Conservation (phyloP, 1,140 invertebrate genomes). For the Thalassaphorura encarpata region DNA sequence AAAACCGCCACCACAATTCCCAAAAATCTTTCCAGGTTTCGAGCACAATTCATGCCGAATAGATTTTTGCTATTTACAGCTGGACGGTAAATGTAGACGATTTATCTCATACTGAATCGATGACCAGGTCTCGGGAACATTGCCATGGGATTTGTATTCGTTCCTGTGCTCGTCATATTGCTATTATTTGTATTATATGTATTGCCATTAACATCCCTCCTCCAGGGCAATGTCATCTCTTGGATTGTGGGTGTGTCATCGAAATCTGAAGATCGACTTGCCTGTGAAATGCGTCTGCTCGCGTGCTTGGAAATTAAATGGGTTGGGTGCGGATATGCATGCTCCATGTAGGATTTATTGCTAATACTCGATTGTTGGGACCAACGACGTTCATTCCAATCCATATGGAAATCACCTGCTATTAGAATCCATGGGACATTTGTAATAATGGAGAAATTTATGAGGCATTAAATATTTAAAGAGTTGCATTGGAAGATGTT, state of each 20-base stretch:
- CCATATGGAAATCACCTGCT: conserved; percentile 25
- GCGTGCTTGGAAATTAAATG: conserved; percentile 49
- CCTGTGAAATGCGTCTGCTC: conserved; percentile 52
- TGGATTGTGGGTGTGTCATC: conserved; percentile 51
- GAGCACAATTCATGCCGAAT: conserved; percentile 7
- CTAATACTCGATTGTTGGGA: conserved; percentile 25
- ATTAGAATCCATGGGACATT: no score
- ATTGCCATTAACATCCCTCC: conserved; percentile 44
- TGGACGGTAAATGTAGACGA: neutral
- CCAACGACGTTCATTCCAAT: conserved; percentile 31
- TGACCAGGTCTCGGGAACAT: no score
- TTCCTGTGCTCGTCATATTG: neutral
- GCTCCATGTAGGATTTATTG: conserved; percentile 43
- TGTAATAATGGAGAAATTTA: no score
- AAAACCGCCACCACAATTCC: neutral
- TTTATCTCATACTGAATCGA: no score
- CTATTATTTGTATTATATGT: neutral
- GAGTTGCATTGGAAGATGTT: no score
- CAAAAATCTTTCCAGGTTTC: neutral
- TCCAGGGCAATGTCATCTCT: conserved; percentile 62
- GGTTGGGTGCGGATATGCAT: conserved; percentile 51
- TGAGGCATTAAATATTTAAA: no score
- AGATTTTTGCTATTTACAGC: neutral
- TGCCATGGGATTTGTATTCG: no score
- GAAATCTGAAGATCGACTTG: conserved; percentile 36